phyloP scores from a whole-genome alignment of 2,888 invertebrate genomes.

The Amblyjoppa fuscipennis region DNA sequence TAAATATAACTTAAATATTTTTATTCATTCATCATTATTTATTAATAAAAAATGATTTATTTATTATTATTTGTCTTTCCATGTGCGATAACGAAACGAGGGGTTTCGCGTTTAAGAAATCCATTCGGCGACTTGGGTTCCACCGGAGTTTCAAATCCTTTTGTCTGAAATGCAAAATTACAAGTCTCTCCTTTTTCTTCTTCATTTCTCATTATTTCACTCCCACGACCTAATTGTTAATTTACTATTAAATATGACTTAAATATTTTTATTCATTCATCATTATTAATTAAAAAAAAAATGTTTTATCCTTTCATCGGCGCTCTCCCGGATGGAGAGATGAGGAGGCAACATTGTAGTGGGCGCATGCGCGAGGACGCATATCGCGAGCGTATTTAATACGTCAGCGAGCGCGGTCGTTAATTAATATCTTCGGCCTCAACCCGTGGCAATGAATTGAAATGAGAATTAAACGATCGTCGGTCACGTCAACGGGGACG shows the following conservation, averaged over 20 bases:
- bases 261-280: too few relatives aligned
- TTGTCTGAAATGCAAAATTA: not conserved
- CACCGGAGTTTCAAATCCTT: slow-evolving; percentile 57
- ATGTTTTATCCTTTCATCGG: too few relatives aligned
- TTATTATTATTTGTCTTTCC: too few relatives aligned
- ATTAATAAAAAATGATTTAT: too few relatives aligned
- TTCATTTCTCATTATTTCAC: too few relatives aligned
- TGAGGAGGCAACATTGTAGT: slow-evolving; percentile 59
- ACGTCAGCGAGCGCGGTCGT: slow-evolving; percentile 39
- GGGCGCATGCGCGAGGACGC: slow-evolving; percentile 15
- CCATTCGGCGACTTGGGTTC: slow-evolving; percentile 68
- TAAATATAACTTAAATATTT: too few relatives aligned
- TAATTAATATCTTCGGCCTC: slow-evolving; percentile 65
- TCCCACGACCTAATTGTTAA: too few relatives aligned
- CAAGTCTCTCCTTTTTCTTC: too few relatives aligned
- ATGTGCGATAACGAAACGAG: slow-evolving; percentile 37
- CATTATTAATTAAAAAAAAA: too few relatives aligned
- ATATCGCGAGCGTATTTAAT: slow-evolving; percentile 17
- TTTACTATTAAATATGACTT: too few relatives aligned
- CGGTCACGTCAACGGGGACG: slow-evolving; percentile 58
- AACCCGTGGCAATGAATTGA: slow-evolving; percentile 54
- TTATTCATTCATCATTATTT: too few relatives aligned
- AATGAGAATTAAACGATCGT: slow-evolving; percentile 61
- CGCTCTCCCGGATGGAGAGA: not conserved
- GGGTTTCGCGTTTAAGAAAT: slow-evolving; percentile 66